Conservation (phyloP, 1,140 invertebrate species). For the Diorhabda sublineata region DNA sequence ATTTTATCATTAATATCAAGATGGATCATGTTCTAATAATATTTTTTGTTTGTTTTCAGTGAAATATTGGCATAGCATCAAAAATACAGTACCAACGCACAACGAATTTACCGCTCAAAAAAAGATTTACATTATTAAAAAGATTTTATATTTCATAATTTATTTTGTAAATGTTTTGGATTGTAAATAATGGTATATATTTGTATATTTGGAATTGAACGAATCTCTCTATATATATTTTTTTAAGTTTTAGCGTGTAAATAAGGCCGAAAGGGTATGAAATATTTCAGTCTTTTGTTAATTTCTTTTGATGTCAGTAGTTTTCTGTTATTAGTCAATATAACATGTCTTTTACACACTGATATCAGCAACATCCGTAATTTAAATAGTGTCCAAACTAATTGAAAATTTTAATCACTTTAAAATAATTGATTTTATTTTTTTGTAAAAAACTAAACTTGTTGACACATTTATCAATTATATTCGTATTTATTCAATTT, state of each 20-base stretch:
- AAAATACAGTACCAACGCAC: not conserved
- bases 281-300: slow-evolving; percentile 19
- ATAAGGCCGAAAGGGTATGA: not conserved
- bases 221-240: slow-evolving; percentile 19
- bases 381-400: too few relatives aligned
- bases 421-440: too few relatives aligned
- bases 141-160: slow-evolving; percentile 10
- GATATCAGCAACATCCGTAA: too few relatives aligned
- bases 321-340: too few relatives aligned
- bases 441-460: too few relatives aligned
- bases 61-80: slow-evolving; percentile 15
- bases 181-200: slow-evolving; percentile 14
- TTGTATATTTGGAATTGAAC: slow-evolving; percentile 17
- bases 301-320: not conserved
- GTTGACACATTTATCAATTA: too few relatives aligned
- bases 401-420: too few relatives aligned
- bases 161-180: slow-evolving; percentile 17
- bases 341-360: too few relatives aligned
- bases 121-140: not conserved
- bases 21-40: not conserved
- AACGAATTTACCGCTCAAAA: slow-evolving; percentile 17
- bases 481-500: too few relatives aligned
- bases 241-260: slow-evolving; percentile 5
- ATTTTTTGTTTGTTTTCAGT: slow-evolving; percentile 10
- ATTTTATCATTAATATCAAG: not conserved